Percentiles rank a stretch among this genome's conserved stretches.
Evolutionary conservation across 2,797 vertebrate genomes (phyloP).

Genomic region (Poeciliopsis presidionis): DNA sequence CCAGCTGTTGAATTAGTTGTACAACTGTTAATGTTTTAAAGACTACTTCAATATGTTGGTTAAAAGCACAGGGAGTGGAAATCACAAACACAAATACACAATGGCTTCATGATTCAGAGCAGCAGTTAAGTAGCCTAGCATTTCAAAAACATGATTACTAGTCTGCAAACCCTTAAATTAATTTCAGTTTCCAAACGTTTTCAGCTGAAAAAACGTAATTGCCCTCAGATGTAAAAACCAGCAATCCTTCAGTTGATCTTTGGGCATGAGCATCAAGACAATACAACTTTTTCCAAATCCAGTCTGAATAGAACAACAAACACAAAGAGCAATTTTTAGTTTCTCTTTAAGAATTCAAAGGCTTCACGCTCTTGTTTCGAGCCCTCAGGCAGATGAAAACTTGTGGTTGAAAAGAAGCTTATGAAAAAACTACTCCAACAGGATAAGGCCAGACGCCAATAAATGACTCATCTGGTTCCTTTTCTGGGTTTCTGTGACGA

Average conservation of each 20-base stretch:
- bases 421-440: constrained; percentile 1
- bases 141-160: background rate
- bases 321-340: background rate
- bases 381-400: constrained; percentile 4
- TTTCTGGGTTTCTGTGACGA: background rate
- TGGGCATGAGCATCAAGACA: background rate
- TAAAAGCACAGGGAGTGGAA: background rate
- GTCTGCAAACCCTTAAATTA: background rate
- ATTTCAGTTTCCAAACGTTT: background rate
- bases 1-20: background rate
- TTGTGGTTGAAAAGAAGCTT: constrained; percentile 10
- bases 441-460: background rate
- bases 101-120: background rate
- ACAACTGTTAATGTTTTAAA: background rate
- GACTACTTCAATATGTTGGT: background rate
- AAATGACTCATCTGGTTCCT: constrained; percentile 7
- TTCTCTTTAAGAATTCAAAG: constrained; percentile 10
- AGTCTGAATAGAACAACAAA: background rate
- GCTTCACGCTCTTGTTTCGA: background rate
- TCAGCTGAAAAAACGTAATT: background rate
- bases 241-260: background rate
- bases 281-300: background rate
- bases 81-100: background rate
- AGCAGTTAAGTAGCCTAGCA: background rate
- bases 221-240: background rate